Percentiles rank a stretch among this genome's conserved stretches.
Conservation (phyloP, 2,888 invertebrate genomes). For the Hesperia comma region DNA sequence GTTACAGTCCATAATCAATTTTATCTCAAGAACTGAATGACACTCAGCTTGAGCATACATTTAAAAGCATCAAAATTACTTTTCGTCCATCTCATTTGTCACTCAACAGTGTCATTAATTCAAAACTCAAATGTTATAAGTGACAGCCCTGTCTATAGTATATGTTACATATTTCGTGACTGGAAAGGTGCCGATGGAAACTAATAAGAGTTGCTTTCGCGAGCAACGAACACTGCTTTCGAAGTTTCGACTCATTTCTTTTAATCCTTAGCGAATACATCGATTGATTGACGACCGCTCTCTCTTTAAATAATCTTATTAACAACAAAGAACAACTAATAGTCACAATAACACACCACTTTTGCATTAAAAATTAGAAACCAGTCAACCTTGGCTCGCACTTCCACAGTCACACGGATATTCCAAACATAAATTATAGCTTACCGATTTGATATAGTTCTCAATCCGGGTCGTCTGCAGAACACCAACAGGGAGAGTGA, state of each 20-base stretch:
- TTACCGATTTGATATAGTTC: constrained; percentile 92
- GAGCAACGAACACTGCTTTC: constrained; percentile 28
- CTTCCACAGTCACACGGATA: constrained; percentile 30
- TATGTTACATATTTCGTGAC: constrained; percentile 5
- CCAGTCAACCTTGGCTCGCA: constrained; percentile 44
- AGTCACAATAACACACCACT: constrained; percentile 29
- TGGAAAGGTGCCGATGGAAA: constrained; percentile 14
- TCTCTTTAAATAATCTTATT: constrained; percentile 5
- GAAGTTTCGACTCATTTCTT: constrained; percentile 15
- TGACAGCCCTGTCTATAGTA: constrained; percentile 4
- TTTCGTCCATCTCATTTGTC: neutral
- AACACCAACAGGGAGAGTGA: constrained; percentile 89
- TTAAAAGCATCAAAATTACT: constrained; percentile 1
- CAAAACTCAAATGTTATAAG: neutral
- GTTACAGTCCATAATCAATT: constrained; percentile 14
- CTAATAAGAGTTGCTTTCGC: constrained; percentile 17
- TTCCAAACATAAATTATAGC: constrained; percentile 46
- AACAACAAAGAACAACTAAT: constrained; percentile 25
- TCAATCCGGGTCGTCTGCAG: constrained; percentile 87
- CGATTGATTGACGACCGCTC: constrained; percentile 7
- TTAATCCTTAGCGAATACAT: constrained; percentile 23
- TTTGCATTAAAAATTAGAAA: constrained; percentile 46
- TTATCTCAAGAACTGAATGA: constrained; percentile 1
- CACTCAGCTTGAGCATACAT: neutral
- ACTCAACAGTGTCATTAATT: neutral